Evolutionary conservation across 2,797 vertebrate species (phyloP).

Genomic region (Dermochelys coriacea): DNA sequence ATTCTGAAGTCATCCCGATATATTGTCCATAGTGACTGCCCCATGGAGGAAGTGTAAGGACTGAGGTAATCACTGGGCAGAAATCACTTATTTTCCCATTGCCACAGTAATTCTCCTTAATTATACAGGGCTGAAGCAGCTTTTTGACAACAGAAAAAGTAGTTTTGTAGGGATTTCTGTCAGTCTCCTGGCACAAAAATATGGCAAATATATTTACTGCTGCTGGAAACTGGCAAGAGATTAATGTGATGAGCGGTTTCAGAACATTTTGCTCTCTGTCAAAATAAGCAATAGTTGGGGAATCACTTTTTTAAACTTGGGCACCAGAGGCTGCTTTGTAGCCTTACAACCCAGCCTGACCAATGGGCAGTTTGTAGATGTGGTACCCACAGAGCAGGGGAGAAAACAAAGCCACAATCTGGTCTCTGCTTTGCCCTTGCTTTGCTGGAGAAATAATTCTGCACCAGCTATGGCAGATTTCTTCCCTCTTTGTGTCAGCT

Average conservation of each 20-base stretch:
- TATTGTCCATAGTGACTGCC: not conserved
- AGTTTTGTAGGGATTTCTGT: constrained; percentile 23
- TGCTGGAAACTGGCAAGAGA: constrained; percentile 38
- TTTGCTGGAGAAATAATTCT: not conserved
- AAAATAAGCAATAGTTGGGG: not conserved
- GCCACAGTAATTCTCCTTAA: constrained; percentile 54
- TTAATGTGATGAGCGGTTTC: not conserved
- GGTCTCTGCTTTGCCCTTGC: not conserved
- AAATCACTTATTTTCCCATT: constrained; percentile 50
- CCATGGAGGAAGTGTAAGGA: constrained; percentile 14
- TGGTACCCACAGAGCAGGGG: not conserved
- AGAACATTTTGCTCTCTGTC: not conserved
- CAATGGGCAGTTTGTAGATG: not conserved
- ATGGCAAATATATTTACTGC: constrained; percentile 7
- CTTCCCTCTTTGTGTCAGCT: not conserved
- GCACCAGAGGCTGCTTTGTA: not conserved
- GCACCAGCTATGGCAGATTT: not conserved
- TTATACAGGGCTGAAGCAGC: constrained; percentile 49
- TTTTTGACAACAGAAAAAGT: constrained; percentile 41
- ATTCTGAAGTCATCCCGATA: not conserved
- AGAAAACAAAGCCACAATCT: not conserved
- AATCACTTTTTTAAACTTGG: not conserved
- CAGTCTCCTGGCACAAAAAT: constrained; percentile 9
- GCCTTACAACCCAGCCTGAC: not conserved
- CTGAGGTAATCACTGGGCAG: constrained; percentile 42